Conservation (phyloP, 1,140 invertebrate species). For the Cotesia chilonis region DNA sequence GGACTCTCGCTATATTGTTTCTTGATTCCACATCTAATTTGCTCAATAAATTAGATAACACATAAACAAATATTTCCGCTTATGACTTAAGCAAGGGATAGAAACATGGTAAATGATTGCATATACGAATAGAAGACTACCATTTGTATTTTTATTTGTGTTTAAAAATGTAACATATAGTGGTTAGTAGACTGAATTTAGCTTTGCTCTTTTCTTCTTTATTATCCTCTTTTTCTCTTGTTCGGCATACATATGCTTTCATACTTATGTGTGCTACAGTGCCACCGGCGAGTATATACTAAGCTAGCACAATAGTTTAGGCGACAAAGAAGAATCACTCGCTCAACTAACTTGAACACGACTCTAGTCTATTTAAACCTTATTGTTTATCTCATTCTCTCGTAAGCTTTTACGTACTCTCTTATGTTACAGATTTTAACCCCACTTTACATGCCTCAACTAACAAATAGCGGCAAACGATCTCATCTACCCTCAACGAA, state of each 20-base stretch:
- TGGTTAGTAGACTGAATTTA: not conserved
- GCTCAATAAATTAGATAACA: no score
- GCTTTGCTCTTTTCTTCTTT: slow-evolving; percentile 3
- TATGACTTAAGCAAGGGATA: no score
- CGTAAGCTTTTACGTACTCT: no score
- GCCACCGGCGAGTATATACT: slow-evolving; percentile 6
- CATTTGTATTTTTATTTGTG: slow-evolving; percentile 9
- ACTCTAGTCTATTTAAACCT: slow-evolving; percentile 6
- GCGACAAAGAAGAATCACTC: slow-evolving; percentile 12
- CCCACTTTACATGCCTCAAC: slow-evolving; percentile 4
- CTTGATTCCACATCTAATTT: no score
- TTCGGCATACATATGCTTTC: not conserved
- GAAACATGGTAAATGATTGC: no score
- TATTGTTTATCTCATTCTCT: slow-evolving; percentile 5
- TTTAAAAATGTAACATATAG: not conserved
- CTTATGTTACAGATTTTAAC: not conserved
- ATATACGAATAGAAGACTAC: no score
- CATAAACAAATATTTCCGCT: no score
- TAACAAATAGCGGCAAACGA: slow-evolving; percentile 12
- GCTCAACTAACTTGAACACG: slow-evolving; percentile 9
- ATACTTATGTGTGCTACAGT: slow-evolving; percentile 12
- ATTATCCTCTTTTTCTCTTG: slow-evolving; percentile 6
- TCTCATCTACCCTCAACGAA: slow-evolving; percentile 12
- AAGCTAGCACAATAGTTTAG: not conserved
- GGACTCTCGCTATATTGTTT: no score